Base-by-base conservation (phyloP, 2,113 vertebrate genomes). In the Pavo muticus region DNA sequence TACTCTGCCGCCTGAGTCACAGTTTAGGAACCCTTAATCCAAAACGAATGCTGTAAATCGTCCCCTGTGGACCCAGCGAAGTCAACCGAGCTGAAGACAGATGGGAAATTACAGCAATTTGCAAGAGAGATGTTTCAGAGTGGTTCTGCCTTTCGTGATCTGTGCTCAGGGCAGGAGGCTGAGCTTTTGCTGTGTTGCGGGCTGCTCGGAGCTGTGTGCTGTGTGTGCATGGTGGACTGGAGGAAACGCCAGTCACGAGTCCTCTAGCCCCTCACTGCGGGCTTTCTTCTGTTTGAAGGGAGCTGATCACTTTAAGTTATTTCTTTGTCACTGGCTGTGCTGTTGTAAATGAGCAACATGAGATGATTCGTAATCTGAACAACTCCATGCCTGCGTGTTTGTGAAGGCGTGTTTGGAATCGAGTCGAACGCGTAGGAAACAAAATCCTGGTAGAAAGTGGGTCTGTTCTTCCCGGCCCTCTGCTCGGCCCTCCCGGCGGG, bases 21-120 rank as follows among this genome's bases (percentile, higher is more conserved):
- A 65, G 67, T 60, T 59, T 64, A 87, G 94, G 91, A 96, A 76
- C 82, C 87, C 68, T 87, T 96, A 93, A 93, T 95, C 93, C 87
- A 82, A 91, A 93, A 79, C 9, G 11, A 96, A 90, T 93, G 87
- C 74, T 93, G 48, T 45, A 83, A 84, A 83, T 87, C 2, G 1
- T 85, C 63, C 81, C 90, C 78, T 48, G 71, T 57, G 71, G 84
- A 89, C 59, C 68, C 14, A 4, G 82, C 47, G 1, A 79, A 95
- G 89, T 87, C 82, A 90, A 59, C 91, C 17, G 19, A 77, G 75
- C 78, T 83, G 87, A 76, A 91, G 94, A 82, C 14, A 29, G 87
- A 89, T 95, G 93, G 91, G 87, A 96, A 95, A 90, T 94, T 73
- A 70, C 84, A 89, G 48, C 75, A 73, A 67, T 94, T 91, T 96